A percentile compares a stretch with the other conserved stretches of the same genome.
These are phyloP conservation scores for Norana najaformis DNA, from an alignment of 2,888 invertebrate genomes.

Conservation along the genomic window DNA sequence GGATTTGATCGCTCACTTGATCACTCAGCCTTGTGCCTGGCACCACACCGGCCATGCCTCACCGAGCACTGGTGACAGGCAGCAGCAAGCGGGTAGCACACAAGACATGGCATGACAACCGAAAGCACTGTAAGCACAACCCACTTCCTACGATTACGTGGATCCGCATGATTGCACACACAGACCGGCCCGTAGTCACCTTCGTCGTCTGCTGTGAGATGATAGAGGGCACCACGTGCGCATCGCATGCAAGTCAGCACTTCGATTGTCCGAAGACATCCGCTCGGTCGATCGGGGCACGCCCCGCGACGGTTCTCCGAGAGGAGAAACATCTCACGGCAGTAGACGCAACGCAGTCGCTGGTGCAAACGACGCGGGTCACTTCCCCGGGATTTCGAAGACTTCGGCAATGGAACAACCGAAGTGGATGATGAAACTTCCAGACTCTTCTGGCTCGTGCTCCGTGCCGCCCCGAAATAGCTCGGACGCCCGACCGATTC, in stretches of 20 bases:
- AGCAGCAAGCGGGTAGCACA: conserved; percentile 86
- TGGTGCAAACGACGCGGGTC: conserved; percentile 14
- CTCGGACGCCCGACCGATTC: background rate
- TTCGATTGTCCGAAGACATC: conserved; percentile 76
- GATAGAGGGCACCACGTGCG: conserved; percentile 89
- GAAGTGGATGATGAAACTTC: background rate
- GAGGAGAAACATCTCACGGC: conserved; percentile 67
- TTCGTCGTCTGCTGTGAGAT: conserved; percentile 88
- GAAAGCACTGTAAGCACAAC: conserved; percentile 81
- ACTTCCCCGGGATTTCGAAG: background rate
- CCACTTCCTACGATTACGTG: conserved; percentile 73
- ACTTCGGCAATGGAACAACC: conserved; percentile 6
- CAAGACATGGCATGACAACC: conserved; percentile 87
- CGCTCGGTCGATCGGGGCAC: conserved; percentile 77
- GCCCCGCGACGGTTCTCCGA: conserved; percentile 66
- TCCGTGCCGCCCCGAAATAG: background rate
- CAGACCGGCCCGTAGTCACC: conserved; percentile 68
- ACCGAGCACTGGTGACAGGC: conserved; percentile 82
- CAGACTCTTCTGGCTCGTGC: conserved; percentile 21
- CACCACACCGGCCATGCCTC: conserved; percentile 73
- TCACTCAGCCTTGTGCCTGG: conserved; percentile 27
- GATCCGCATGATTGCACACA: background rate
- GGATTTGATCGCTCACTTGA: background rate
- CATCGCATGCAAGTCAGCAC: conserved; percentile 81
- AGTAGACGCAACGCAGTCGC: conserved; percentile 64